Conservation (phyloP, 2,888 invertebrate species). For the Agriotes lineatus region DNA sequence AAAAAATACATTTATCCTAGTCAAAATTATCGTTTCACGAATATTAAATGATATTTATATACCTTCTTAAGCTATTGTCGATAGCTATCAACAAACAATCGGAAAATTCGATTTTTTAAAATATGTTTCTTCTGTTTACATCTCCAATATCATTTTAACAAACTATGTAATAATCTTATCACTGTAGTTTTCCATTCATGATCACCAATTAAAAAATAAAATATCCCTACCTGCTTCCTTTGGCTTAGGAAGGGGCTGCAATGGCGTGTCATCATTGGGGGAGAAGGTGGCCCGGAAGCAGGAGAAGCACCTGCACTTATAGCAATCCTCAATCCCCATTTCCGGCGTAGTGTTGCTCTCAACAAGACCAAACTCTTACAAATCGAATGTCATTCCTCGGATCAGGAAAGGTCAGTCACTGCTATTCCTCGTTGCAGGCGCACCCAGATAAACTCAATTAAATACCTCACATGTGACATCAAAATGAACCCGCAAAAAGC, state of each 20-base stretch:
- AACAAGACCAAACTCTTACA: not conserved
- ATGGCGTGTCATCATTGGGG: conserved; percentile 57
- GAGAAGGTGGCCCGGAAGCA: conserved; percentile 63
- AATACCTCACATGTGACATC: not conserved
- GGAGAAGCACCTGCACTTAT: conserved; percentile 56
- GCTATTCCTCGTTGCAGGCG: not conserved
- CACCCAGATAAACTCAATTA: not conserved
- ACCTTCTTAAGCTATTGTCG: too few species aligned
- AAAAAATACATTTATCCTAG: too few species aligned
- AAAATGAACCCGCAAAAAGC: conserved; percentile 16
- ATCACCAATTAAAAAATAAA: too few species aligned
- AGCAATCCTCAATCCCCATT: conserved; percentile 55
- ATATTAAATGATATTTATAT: too few species aligned
- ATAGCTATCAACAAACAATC: too few species aligned
- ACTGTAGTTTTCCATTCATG: too few species aligned
- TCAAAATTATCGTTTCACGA: too few species aligned
- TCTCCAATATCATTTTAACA: too few species aligned
- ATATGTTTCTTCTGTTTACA: too few species aligned
- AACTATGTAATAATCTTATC: too few species aligned
- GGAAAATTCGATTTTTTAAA: too few species aligned
- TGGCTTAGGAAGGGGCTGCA: conserved; percentile 61
- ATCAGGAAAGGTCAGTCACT: too few species aligned
- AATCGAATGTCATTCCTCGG: not conserved
- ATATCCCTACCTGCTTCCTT: conserved; percentile 56
- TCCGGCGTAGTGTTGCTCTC: not conserved